Percentiles rank a stretch among this genome's conserved stretches.
phyloP scores from a whole-genome alignment of 2,888 invertebrate genomes.

The Drosophila affinis region DNA sequence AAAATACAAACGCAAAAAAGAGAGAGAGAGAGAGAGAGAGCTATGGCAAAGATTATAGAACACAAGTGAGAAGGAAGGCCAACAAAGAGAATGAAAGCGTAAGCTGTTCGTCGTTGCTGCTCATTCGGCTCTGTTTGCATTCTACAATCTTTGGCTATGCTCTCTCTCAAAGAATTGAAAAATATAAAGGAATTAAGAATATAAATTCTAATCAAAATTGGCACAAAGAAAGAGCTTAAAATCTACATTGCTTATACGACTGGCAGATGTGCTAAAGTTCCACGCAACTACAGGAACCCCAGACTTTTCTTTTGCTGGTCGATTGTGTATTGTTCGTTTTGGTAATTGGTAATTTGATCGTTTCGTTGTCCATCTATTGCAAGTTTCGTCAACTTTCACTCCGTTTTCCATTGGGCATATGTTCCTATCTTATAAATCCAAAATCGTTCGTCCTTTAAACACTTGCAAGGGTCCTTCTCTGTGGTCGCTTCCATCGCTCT shows the following conservation, averaged over 20 bases:
- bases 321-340: slow-evolving; percentile 53
- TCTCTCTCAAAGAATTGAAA: not conserved
- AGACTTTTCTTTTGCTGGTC: slow-evolving; percentile 32
- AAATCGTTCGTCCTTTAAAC: slow-evolving; percentile 30
- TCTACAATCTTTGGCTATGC: not conserved
- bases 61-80: not conserved
- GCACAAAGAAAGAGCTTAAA: slow-evolving; percentile 46
- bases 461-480: slow-evolving; percentile 6
- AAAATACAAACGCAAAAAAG: not conserved
- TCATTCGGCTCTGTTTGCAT: too few relatives aligned
- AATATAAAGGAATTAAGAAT: slow-evolving; percentile 10
- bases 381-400: slow-evolving; percentile 32
- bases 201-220: slow-evolving; percentile 42
- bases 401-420: slow-evolving; percentile 7
- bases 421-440: not conserved
- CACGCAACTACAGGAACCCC: slow-evolving; percentile 7
- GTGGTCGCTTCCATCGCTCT: slow-evolving; percentile 54
- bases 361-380: slow-evolving; percentile 59
- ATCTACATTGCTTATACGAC: slow-evolving; percentile 56
- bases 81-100: too few relatives aligned
- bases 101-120: too few relatives aligned
- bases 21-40: not conserved
- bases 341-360: slow-evolving; percentile 55
- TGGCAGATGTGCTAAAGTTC: slow-evolving; percentile 18
- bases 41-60: not conserved